Evolutionary conservation across 2,797 vertebrate genomes (phyloP), one percentile per base, ranked within the genome.

Genomic region (Leucoraja ocellata): DNA sequence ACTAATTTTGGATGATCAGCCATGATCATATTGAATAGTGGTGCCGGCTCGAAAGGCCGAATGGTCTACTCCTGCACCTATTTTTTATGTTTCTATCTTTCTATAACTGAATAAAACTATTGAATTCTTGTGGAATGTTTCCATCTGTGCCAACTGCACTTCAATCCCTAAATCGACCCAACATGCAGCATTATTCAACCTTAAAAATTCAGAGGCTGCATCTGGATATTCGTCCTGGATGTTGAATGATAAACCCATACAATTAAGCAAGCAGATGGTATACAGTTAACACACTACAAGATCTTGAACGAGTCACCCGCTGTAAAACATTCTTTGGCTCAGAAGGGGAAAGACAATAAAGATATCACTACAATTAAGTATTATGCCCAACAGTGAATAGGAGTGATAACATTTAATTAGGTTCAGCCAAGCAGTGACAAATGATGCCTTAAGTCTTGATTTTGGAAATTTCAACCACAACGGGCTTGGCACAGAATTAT

Each of bases 401-500:
- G 73, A 65, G 32, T 73, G 88, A 25, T 91, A 71, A 73, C 65
- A 73, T 91, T 74, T 54, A 92, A 92, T 76, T 92, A 39, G 36
- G 76, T 46, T 25, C 71, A 54, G 71, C 8, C 5, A 92, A 76
- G 39, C 46, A 58, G 25, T 92, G 71, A 92, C 46, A 54, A 92
- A 92, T 76, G 90, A 76, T 46, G 28, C 23, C 32, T 91, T 91
- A 74, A 46, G 88, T 54, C 65, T 91, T 14, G 21, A 65, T 46
- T 91, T 65, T 39, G 68, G 65, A 65, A 18, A 91, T 32, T 25
- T 71, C 77, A 23, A 21, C 88, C 73, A 32, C 65, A 46, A 46
- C 61, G 32, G 65, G 32, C 39, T 91, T 91, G 65, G 73, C 68
- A 25, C 65, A 39, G 46, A 91, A 71, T 91, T 39, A 73, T 39